Evolutionary conservation across 2,888 invertebrate species (phyloP).

Genomic region (Dorcus hopei): DNA sequence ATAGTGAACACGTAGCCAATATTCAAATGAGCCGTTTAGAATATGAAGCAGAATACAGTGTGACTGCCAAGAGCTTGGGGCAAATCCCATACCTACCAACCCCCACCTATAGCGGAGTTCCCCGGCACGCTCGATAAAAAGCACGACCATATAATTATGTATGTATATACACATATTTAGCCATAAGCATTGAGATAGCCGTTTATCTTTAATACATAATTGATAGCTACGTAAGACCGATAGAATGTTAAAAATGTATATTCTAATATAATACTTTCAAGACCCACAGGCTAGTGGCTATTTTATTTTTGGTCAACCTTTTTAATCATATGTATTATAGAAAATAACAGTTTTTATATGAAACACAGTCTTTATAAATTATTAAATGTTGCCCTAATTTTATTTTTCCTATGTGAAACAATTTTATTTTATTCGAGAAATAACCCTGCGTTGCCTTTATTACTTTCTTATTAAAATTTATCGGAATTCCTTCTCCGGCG

Average conservation of each 20-base stretch:
- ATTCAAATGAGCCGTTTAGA: constrained; percentile 46
- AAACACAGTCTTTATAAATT: constrained; percentile 20
- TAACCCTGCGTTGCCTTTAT: neutral
- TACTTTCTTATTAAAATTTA: neutral
- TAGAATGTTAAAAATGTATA: constrained; percentile 51
- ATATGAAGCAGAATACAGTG: constrained; percentile 43
- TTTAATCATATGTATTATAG: constrained; percentile 19
- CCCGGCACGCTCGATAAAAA: constrained; percentile 45
- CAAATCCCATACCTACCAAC: constrained; percentile 33
- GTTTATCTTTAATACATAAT: constrained; percentile 53
- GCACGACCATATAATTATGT: constrained; percentile 50
- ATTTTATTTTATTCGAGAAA: neutral
- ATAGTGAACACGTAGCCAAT: constrained; percentile 35
- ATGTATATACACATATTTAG: constrained; percentile 51
- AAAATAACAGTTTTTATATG: constrained; percentile 20
- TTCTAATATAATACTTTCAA: constrained; percentile 35
- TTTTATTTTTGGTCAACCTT: constrained; percentile 18
- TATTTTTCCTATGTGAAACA: neutral
- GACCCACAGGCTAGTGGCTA: constrained; percentile 9
- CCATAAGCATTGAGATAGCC: constrained; percentile 50
- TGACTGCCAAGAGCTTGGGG: constrained; percentile 41
- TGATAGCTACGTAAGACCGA: constrained; percentile 49
- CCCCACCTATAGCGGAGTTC: constrained; percentile 30
- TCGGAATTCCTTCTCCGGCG: neutral
- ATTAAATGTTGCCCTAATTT: constrained; percentile 12